Evolutionary conservation across 30 jellyfish, hydroid and myxozoan genomes (phyloP).

Genomic region (Nemopilema nomurai): DNA sequence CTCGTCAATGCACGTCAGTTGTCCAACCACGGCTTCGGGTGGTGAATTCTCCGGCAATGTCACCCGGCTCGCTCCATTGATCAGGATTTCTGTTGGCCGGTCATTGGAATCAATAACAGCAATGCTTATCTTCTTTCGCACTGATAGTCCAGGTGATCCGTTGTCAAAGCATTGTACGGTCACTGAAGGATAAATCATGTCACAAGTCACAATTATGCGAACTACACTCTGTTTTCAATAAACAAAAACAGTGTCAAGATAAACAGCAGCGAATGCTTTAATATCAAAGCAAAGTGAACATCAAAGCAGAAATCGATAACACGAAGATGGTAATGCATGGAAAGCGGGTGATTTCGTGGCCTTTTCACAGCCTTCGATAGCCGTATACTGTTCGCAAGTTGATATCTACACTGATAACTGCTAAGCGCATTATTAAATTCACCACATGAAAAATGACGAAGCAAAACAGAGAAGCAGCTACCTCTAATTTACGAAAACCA

Average conservation of each 20-base stretch:
- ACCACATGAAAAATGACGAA: too few relatives aligned
- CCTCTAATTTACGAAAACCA: too few relatives aligned
- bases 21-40: constrained; percentile 64
- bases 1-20: constrained; percentile 67
- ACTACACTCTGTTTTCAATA: neutral
- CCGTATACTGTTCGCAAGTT: too few relatives aligned
- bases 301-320: neutral
- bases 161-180: constrained; percentile 74
- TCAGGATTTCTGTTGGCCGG: constrained; percentile 51
- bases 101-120: constrained; percentile 79
- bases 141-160: constrained; percentile 73
- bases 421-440: too few relatives aligned
- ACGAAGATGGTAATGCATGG: neutral
- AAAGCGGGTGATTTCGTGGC: too few relatives aligned
- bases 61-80: constrained; percentile 27
- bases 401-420: too few relatives aligned
- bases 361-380: too few relatives aligned
- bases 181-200: constrained; percentile 31
- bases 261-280: neutral
- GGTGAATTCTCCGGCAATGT: constrained; percentile 69
- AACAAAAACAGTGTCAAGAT: neutral
- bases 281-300: neutral
- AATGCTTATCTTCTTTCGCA: constrained; percentile 30
- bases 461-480: too few relatives aligned
- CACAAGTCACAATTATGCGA: neutral